Percentiles rank a stretch among this genome's conserved stretches.
Conservation (phyloP, 1,140 invertebrate species). For the Pseudobourletiella spinata region DNA sequence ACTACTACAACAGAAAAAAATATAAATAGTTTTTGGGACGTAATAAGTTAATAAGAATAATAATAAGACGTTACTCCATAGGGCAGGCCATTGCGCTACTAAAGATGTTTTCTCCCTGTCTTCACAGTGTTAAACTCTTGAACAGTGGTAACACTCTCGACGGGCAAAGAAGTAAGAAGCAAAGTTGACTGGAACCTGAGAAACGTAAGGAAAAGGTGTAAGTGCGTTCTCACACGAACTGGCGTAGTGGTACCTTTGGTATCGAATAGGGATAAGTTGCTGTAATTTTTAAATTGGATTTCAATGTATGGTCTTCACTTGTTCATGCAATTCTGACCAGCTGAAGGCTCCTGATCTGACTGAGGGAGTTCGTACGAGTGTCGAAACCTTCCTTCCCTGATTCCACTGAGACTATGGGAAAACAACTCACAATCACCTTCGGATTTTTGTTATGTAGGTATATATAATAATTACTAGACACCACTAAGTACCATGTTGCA, state of each 20-base stretch:
- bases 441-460: background rate
- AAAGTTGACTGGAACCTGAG: background rate
- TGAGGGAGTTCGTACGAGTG: background rate
- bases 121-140: too few species aligned
- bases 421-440: background rate
- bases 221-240: too few species aligned
- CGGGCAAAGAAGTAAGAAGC: background rate
- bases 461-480: too few species aligned
- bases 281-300: too few species aligned
- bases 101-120: too few species aligned
- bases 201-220: background rate
- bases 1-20: slow-evolving; percentile 5
- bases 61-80: background rate
- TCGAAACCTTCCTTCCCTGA: background rate
- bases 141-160: too few species aligned
- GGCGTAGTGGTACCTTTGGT: too few species aligned
- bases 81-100: background rate
- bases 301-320: too few species aligned
- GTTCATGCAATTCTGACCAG: too few species aligned
- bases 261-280: too few species aligned
- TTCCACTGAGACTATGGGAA: background rate
- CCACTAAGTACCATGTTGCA: background rate
- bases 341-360: too few species aligned
- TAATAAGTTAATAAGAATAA: background rate
- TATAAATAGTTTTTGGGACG: too few species aligned